phyloP scores from a whole-genome alignment of 2,888 invertebrate genomes.

The Linnaemya tessellans region DNA sequence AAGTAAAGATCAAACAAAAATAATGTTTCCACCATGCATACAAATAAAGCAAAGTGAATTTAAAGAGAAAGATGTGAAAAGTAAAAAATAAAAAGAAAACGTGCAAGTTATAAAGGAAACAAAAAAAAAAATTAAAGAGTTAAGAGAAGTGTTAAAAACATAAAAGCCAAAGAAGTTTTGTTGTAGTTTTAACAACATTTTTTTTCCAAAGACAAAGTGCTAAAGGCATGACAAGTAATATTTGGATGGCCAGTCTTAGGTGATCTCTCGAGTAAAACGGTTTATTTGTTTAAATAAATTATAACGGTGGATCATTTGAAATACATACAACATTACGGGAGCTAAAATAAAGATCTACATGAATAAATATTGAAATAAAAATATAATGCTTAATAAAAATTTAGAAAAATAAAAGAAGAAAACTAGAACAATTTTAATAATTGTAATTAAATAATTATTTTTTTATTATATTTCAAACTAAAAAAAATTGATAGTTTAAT shows the following conservation, averaged over 20 bases:
- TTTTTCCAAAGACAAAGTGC: slow-evolving; percentile 75
- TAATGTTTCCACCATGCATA: slow-evolving; percentile 56
- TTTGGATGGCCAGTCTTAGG: slow-evolving; percentile 81
- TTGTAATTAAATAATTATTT: neutral
- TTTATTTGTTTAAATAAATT: slow-evolving; percentile 72
- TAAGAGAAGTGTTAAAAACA: slow-evolving; percentile 59
- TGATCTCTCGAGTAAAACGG: slow-evolving; percentile 82
- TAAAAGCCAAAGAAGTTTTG: slow-evolving; percentile 67
- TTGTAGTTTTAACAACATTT: slow-evolving; percentile 47
- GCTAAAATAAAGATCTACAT: neutral
- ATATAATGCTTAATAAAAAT: slow-evolving; percentile 17
- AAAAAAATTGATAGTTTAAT: neutral
- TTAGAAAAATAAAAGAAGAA: slow-evolving; percentile 7
- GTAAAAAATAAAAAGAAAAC: slow-evolving; percentile 59
- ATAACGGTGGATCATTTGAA: neutral
- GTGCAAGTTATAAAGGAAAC: slow-evolving; percentile 38
- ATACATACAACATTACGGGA: slow-evolving; percentile 39
- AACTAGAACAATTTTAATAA: neutral
- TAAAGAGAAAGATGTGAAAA: slow-evolving; percentile 48
- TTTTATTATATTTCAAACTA: neutral
- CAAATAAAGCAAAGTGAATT: slow-evolving; percentile 25
- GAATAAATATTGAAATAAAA: slow-evolving; percentile 18
- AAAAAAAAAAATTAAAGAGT: slow-evolving; percentile 43
- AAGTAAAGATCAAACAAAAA: slow-evolving; percentile 63
- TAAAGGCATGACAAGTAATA: slow-evolving; percentile 82